A percentile compares a stretch with the other conserved stretches of the same genome.
Evolutionary conservation across 2,113 vertebrate genomes (phyloP).

Genomic region (Elephantulus edwardii): DNA sequence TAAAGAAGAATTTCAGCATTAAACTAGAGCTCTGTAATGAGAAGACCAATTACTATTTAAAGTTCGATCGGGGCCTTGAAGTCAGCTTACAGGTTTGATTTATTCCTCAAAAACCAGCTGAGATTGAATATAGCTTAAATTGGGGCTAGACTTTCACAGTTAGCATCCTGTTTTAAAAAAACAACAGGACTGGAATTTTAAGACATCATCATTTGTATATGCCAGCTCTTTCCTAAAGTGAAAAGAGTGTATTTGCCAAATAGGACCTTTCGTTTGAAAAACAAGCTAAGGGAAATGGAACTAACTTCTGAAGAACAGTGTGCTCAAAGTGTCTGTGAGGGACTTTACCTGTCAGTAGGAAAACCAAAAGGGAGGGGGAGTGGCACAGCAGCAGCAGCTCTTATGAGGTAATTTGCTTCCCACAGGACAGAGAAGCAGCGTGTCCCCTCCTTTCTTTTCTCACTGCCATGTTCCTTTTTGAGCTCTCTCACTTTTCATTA

Average conservation of each 20-base stretch:
- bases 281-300: constrained; percentile 40
- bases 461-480: neutral
- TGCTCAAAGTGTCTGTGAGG: neutral
- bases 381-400: neutral
- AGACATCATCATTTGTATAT: neutral
- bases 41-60: constrained; percentile 19
- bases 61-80: neutral
- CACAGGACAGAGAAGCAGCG: neutral
- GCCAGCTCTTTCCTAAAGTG: constrained; percentile 6
- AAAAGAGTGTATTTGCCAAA: constrained; percentile 52
- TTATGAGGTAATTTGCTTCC: neutral
- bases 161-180: constrained; percentile 29
- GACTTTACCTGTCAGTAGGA: neutral
- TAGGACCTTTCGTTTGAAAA: constrained; percentile 13
- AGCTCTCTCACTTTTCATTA: neutral
- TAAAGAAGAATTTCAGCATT: constrained; percentile 8
- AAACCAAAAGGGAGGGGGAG: neutral
- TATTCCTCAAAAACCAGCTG: constrained; percentile 42
- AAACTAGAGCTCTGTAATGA: neutral
- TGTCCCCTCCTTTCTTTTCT: neutral
- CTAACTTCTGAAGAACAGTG: neutral
- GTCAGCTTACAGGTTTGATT: constrained; percentile 33
- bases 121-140: constrained; percentile 30
- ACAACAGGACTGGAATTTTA: constrained; percentile 33
- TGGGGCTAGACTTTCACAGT: constrained; percentile 43